Percentiles rank a stretch among this genome's conserved stretches.
Evolutionary conservation across 2,797 vertebrate species (phyloP).

Genomic region (Falco novaeseelandiae): DNA sequence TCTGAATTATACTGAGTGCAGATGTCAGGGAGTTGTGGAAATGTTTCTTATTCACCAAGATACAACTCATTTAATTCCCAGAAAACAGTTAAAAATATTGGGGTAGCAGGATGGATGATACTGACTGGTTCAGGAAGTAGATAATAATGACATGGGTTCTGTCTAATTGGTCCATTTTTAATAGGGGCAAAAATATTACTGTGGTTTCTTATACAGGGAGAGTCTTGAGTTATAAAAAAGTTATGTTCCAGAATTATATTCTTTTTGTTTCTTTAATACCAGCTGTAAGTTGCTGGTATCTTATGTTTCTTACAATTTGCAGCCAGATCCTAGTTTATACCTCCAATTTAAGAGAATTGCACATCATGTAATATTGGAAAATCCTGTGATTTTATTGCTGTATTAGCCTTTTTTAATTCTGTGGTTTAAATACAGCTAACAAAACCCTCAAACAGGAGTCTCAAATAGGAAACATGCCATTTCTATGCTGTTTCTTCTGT

Average conservation of each 20-base stretch:
- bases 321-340: not conserved
- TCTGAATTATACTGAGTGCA: not conserved
- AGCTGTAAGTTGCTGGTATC: not conserved
- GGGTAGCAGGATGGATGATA: not conserved
- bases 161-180: not conserved
- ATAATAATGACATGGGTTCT: not conserved
- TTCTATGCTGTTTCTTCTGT: not conserved
- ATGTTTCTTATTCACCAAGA: not conserved
- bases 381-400: not conserved
- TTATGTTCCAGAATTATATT: not conserved
- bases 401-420: not conserved
- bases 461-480: not conserved
- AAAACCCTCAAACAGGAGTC: not conserved
- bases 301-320: not conserved
- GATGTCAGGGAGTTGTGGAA: constrained; percentile 5
- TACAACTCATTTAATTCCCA: not conserved
- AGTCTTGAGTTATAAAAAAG: not conserved
- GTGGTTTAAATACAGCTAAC: not conserved
- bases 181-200: not conserved
- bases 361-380: not conserved
- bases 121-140: not conserved
- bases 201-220: not conserved
- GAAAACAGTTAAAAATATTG: not conserved
- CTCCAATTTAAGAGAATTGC: not conserved
- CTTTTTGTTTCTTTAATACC: not conserved